Evolutionary conservation across 2,797 vertebrate species (phyloP).

Genomic region (Rhinophrynus dorsalis): DNA sequence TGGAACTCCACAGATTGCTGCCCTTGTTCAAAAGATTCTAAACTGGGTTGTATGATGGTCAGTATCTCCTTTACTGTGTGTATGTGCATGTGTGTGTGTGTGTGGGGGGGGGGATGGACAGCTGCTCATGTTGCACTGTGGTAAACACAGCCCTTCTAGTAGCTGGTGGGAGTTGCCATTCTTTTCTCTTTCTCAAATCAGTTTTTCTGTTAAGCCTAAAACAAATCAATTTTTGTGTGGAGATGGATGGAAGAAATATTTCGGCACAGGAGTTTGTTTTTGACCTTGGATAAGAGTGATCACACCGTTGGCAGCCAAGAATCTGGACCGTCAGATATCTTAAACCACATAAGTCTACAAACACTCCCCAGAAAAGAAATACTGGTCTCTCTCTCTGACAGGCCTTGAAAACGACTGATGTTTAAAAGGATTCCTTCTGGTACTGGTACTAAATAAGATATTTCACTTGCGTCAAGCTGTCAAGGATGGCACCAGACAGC

Average conservation of each 20-base stretch:
- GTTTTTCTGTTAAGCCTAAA: background rate
- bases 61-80: too few species aligned
- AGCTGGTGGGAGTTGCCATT: too few species aligned
- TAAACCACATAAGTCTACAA: background rate
- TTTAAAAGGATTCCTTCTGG: constrained; percentile 67
- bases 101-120: too few species aligned
- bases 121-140: too few species aligned
- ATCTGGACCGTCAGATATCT: constrained; percentile 1
- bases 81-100: too few species aligned
- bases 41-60: too few species aligned
- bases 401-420: constrained; percentile 71
- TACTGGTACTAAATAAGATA: constrained; percentile 70
- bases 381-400: constrained; percentile 58
- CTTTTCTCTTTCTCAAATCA: background rate
- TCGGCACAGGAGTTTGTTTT: background rate
- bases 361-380: constrained; percentile 4
- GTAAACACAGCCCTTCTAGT: too few species aligned
- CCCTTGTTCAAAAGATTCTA: too few species aligned
- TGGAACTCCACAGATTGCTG: too few species aligned
- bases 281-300: constrained; percentile 15
- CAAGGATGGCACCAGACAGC: constrained; percentile 59
- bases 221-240: constrained; percentile 16
- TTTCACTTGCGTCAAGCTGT: constrained; percentile 71
- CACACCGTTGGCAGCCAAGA: background rate
- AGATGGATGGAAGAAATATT: constrained; percentile 6